Percentiles rank a stretch among this genome's conserved stretches.
phyloP scores from a whole-genome alignment of 2,888 invertebrate species.

The Seira sanloemensis region DNA sequence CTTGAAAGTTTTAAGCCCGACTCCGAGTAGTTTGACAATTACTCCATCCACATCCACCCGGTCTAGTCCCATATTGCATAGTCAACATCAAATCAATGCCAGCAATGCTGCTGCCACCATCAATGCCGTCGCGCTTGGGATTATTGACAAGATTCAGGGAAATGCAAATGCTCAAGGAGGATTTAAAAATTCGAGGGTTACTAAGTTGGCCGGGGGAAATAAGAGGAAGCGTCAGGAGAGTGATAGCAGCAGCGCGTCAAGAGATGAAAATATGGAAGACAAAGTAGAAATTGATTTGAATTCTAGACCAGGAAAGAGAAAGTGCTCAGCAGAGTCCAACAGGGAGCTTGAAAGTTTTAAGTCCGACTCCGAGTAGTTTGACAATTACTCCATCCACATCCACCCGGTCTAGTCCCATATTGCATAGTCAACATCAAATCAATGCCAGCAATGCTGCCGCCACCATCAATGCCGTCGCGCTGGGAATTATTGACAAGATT shows the following conservation, averaged over 20 bases:
- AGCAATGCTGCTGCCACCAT: slow-evolving; percentile 54
- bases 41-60: slow-evolving; percentile 65
- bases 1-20: slow-evolving; percentile 66
- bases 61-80: slow-evolving; percentile 62
- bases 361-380: slow-evolving; percentile 63
- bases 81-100: slow-evolving; percentile 47
- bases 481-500: slow-evolving; percentile 62
- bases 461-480: slow-evolving; percentile 52
- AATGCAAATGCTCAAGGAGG: slow-evolving; percentile 38
- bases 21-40: slow-evolving; percentile 58
- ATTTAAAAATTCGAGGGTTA: slow-evolving; percentile 40
- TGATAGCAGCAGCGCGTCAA: slow-evolving; percentile 83
- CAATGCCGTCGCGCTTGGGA: slow-evolving; percentile 52
- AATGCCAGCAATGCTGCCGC: slow-evolving; percentile 54
- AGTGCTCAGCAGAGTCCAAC: slow-evolving; percentile 74
- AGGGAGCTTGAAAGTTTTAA: slow-evolving; percentile 68
- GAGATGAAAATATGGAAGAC: slow-evolving; percentile 78
- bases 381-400: slow-evolving; percentile 64
- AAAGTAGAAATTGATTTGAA: slow-evolving; percentile 71
- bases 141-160: slow-evolving; percentile 59
- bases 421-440: slow-evolving; percentile 44
- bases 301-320: slow-evolving; percentile 79
- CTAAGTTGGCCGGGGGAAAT: slow-evolving; percentile 52
- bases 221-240: slow-evolving; percentile 89
- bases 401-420: slow-evolving; percentile 64